Evolutionary conservation across 2,888 invertebrate species (phyloP), one percentile per base, ranked within the genome.

Genomic region (Cheilosia soror): DNA sequence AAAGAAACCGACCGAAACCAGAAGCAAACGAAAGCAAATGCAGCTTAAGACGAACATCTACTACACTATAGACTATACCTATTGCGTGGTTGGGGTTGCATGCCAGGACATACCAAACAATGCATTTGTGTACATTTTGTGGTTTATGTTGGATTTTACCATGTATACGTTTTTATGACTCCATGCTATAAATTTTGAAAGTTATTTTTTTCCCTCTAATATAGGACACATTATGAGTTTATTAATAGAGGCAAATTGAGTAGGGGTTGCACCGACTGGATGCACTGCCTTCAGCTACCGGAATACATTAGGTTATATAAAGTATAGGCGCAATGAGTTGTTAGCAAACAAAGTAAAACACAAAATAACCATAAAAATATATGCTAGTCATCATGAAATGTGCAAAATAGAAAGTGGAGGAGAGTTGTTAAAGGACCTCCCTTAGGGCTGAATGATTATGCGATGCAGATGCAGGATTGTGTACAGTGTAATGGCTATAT

Each of bases 161-260:
- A 57, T 20, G 20, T 20, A 20, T 73, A 49, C 57, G 57, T 62
- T 79, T 83, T 83, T 83, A 83, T 37, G 55, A 73, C 66, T 83
- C 47, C 3, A 37, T 49, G 62, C 72, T 55, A 73, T 83, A 78
- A 72, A 82, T 72, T 82, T 82, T 13, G 29, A 58, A 73, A 79
- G 9, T 3, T 2, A 60, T 83, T 83, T 55, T 79, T 83, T 55
- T 51, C 40, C 66, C 65, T 40, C 71, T 57, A 49, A 68, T 63
- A n/a, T 79, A 51, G 68, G 63, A 68, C 68, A 79, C 66, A 66
- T 68, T 79, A 73, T 63, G 73, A 57, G 83, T 79, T 73, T 40
- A 81, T 80, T 68, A 66, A 55, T 73, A 51, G 58, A 20, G n/a
- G 2, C 11, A 53, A 13, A 68, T 27, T 68, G 20, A 9, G 9